Conservation (phyloP, 53 echinoderm and acorn worm genomes). For the Antedon mediterranea region DNA sequence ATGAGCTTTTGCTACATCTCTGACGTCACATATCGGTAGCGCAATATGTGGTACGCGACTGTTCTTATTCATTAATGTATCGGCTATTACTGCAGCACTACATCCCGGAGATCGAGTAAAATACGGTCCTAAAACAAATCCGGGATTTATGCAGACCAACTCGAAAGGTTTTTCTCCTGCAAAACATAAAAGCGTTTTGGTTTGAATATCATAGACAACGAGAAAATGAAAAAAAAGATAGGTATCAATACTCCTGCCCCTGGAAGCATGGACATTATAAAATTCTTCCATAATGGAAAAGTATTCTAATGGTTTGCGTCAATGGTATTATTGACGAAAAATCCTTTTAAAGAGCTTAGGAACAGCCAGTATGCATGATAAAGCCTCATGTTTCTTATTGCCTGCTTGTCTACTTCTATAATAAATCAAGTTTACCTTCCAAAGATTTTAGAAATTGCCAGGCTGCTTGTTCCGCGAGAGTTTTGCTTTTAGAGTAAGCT, state of each 20-base stretch:
- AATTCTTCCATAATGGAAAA: too few relatives aligned
- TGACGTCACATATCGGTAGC: constrained; percentile 67
- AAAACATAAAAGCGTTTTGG: not conserved
- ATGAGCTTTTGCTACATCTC: constrained; percentile 75
- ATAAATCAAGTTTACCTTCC: constrained; percentile 1
- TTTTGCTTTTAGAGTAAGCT: constrained; percentile 53
- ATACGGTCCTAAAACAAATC: constrained; percentile 61
- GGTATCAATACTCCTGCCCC: not conserved
- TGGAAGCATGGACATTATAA: not conserved
- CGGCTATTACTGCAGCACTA: constrained; percentile 56
- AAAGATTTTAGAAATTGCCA: constrained; percentile 38
- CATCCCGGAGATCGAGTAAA: constrained; percentile 46
- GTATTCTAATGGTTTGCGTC: too few relatives aligned
- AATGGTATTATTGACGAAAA: too few relatives aligned
- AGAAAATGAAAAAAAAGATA: not conserved
- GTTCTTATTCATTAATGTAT: constrained; percentile 52
- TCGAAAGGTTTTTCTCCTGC: constrained; percentile 87
- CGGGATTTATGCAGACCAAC: constrained; percentile 74
- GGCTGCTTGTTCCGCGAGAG: constrained; percentile 45
- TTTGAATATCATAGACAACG: not conserved
- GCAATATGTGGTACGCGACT: constrained; percentile 65
- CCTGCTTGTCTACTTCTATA: too few relatives aligned
- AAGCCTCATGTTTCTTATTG: too few relatives aligned
- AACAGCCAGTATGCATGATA: too few relatives aligned
- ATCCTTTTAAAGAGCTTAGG: too few relatives aligned